These are phyloP conservation scores for Cyphomyrus discorhynchus DNA, from an alignment of 2,113 vertebrate genomes.

Conservation along the genomic window DNA sequence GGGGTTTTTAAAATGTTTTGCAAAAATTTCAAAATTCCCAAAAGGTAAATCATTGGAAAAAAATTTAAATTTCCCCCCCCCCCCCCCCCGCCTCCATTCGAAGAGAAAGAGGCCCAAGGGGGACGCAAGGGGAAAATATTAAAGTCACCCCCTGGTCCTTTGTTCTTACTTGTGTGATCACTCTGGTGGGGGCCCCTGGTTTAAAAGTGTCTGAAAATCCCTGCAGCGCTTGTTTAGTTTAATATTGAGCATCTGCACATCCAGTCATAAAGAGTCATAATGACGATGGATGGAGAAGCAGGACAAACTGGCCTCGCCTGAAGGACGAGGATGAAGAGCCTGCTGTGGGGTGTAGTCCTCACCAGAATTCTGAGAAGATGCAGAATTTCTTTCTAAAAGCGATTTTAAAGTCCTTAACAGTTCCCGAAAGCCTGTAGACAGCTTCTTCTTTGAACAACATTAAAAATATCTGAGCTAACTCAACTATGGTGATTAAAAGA, in stretches of 20 bases:
- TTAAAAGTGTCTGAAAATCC: background rate
- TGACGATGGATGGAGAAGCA: background rate
- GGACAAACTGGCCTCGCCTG: background rate
- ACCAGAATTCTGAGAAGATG: background rate
- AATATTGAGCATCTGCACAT: background rate
- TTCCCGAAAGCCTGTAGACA: background rate
- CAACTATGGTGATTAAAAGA: background rate
- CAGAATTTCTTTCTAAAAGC: background rate
- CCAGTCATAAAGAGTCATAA: background rate
- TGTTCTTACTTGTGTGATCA: background rate
- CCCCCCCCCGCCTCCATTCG: background rate
- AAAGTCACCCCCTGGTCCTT: background rate
- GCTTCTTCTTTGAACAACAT: background rate
- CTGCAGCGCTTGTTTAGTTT: background rate
- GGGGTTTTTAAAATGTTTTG: too few species aligned
- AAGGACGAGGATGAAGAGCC: background rate
- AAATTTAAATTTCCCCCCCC: too few species aligned
- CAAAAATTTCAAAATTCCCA: too few species aligned
- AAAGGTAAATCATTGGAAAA: too few species aligned
- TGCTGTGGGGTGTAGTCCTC: background rate
- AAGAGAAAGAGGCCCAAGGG: slow-evolving; percentile 1
- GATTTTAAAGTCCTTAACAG: background rate
- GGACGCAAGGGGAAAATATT: background rate
- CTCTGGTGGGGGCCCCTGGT: background rate
- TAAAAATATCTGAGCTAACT: background rate